Base-by-base conservation (phyloP, 1,140 invertebrate genomes). In the Chlorops oryzae region DNA sequence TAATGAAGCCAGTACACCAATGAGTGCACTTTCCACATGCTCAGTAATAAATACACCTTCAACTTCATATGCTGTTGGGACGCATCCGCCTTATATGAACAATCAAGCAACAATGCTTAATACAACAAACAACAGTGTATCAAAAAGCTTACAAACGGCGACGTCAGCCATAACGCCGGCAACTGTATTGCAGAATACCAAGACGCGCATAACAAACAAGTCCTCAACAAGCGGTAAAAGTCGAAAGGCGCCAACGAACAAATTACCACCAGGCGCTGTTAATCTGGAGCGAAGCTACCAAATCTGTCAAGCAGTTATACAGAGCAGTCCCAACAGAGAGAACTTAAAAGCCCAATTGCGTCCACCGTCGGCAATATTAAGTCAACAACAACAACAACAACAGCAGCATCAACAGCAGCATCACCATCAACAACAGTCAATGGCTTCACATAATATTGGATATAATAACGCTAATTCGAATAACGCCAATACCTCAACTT, bases 241-340 rank as follows among this genome's bases (percentile, higher is more conserved):
- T 1, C 72, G 74, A 25, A 75, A 81, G 28, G 76, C 76, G 32
- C 70, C 77, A 9, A 67, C 74, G 21, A 82, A 78, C 37, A 88
- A 87, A 72, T 81, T 88, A 50, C 89, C 88, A 5, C 88, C 89
- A 0, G 89, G 89, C 4, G 86, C 86, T 20, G 88, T 95, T 6
- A 96, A 96, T 74, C 74, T 96, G 12, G 91, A 95, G 69, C 78
- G 93, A 24, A 96, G 92, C 60, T 92, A 95, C 69, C 91, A 96
- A 73, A 97, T 97, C 59, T 96, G 92, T 73, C 90, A 95, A 73
- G 90, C 90, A 32, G 92, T 94, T 2, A 92, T 96, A 54, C 89
- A 93, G 74, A 93, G 90, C 63, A 91, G 87, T 62, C 88, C 88
- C 0, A 93, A 93, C 73, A 75, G 89, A 18, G 87, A 91, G 67